Base-by-base conservation (phyloP, 2,888 invertebrate species). In the Erannis defoliaria region DNA sequence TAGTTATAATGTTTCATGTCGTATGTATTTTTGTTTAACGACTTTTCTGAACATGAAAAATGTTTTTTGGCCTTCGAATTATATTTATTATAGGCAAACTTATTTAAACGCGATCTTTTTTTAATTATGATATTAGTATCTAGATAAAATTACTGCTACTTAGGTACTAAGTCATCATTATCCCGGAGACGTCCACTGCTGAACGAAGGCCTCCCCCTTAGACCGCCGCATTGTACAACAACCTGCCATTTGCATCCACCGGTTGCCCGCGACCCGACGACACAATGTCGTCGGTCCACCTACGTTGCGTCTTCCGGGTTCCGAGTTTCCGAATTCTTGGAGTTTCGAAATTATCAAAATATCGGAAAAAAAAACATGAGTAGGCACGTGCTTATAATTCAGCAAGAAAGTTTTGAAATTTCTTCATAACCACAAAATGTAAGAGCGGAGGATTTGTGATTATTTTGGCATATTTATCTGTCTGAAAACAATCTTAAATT, bases 401-500 rank as follows among this genome's bases (percentile, higher is more conserved):
- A 23, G 43, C 42, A 43, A 43, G 1, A 43, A 16, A 18, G 10
- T n/a, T 35, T n/a, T 56, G 43, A 45, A 61, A 56, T 35, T 50
- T 16, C 40, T 21, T n/a, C 31, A 35, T 50, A 29, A 56, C 53
- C 48, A 51, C 55, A 31, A 61, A 59, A 48, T 49, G 10, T 55
- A 26, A 14, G 38, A 45, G 31, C 50, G 57, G 14, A 49, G 21
- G 33, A 66, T 59, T 60, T 50, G 29, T 64, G 48, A 63, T 65
- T 55, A 67, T 65, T 69, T 54, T 57, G 65, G 65, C 64, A 64
- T 65, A 64, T 69, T 67, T 67, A 69, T 65, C 46, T 33, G 60
- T 43, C 60, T 62, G 50, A 58, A 62, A 31, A 55, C 37, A 42
- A 56, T 54, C 42, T 53, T 35, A 66, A 60, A 55, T 65, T 55